Percentiles rank a stretch among this genome's conserved stretches.
phyloP scores from a whole-genome alignment of 2,113 vertebrate genomes.

The Hippocampus abdominalis region DNA sequence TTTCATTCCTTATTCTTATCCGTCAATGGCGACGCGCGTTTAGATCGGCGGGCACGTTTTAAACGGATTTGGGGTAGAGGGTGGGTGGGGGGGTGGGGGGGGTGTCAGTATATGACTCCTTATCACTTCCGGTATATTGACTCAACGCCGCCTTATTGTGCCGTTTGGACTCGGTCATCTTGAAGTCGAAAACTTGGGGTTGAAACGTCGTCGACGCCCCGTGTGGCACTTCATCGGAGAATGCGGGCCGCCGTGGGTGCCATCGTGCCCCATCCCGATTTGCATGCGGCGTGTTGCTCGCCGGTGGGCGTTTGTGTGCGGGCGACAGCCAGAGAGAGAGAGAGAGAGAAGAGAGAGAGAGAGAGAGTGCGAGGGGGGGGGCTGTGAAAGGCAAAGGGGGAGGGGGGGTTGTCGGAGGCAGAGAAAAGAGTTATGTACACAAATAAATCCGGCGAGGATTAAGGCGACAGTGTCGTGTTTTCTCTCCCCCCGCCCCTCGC shows the following conservation, averaged over 20 bases:
- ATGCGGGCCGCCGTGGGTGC: slow-evolving; percentile 24
- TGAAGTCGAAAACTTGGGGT: not conserved
- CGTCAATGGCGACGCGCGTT: no score
- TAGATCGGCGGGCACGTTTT: no score
- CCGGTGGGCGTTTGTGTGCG: slow-evolving; percentile 50
- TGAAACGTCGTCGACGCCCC: no score
- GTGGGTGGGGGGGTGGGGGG: no score
- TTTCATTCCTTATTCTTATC: no score
- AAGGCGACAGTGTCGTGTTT: slow-evolving; percentile 24
- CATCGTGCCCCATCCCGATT: slow-evolving; percentile 41
- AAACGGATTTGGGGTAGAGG: no score
- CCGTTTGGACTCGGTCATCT: not conserved
- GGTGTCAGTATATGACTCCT: no score
- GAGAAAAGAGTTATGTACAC: slow-evolving; percentile 53
- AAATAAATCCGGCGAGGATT: slow-evolving; percentile 63
- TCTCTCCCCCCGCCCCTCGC: slow-evolving; percentile 39
- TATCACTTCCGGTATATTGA: no score
- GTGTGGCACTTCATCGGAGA: not conserved
- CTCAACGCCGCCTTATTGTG: no score
- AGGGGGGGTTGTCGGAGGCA: slow-evolving; percentile 1
- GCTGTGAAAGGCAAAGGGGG: no score
- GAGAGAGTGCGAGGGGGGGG: slow-evolving; percentile 5
- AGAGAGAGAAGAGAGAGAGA: slow-evolving; percentile 10
- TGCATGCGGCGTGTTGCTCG: slow-evolving; percentile 27
- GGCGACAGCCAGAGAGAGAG: slow-evolving; percentile 22